Evolutionary conservation across 2,888 invertebrate genomes (phyloP).

Genomic region (Volucella zonaria): DNA sequence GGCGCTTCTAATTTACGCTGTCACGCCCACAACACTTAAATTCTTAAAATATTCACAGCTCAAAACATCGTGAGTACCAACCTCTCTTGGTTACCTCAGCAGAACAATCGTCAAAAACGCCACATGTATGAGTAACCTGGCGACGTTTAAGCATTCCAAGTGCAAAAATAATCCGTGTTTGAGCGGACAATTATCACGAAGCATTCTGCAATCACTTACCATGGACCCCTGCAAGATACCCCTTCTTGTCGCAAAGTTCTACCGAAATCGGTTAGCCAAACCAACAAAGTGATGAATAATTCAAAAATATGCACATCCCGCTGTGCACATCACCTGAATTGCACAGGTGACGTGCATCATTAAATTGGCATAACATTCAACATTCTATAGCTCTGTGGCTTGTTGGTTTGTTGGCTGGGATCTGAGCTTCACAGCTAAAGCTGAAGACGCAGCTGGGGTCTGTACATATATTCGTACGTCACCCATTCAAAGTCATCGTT

Average conservation of each 20-base stretch:
- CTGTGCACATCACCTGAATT: slow-evolving; percentile 55
- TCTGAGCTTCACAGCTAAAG: too few species aligned
- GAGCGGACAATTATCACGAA: slow-evolving; percentile 66
- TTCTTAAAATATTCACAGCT: background rate
- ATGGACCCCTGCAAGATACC: background rate
- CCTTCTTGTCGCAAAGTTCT: slow-evolving; percentile 11
- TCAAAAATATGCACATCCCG: slow-evolving; percentile 68
- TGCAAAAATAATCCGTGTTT: slow-evolving; percentile 37
- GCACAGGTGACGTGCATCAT: slow-evolving; percentile 73
- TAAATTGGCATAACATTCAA: slow-evolving; percentile 71
- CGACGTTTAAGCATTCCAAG: slow-evolving; percentile 24
- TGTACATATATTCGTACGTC: background rate
- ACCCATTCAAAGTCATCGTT: slow-evolving; percentile 44
- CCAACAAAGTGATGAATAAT: slow-evolving; percentile 66
- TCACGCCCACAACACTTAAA: slow-evolving; percentile 52
- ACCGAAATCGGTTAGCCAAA: slow-evolving; percentile 45
- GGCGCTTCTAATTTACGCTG: slow-evolving; percentile 36
- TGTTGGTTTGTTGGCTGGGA: background rate
- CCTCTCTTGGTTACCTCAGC: background rate
- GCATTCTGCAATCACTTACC: slow-evolving; percentile 61
- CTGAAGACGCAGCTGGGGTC: background rate
- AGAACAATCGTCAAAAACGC: background rate
- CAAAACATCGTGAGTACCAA: slow-evolving; percentile 12
- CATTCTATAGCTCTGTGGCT: slow-evolving; percentile 31
- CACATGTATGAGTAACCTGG: background rate